These are phyloP conservation scores for Discoglossus pictus DNA, from an alignment of 2,797 vertebrate genomes.

Conservation along the genomic window DNA sequence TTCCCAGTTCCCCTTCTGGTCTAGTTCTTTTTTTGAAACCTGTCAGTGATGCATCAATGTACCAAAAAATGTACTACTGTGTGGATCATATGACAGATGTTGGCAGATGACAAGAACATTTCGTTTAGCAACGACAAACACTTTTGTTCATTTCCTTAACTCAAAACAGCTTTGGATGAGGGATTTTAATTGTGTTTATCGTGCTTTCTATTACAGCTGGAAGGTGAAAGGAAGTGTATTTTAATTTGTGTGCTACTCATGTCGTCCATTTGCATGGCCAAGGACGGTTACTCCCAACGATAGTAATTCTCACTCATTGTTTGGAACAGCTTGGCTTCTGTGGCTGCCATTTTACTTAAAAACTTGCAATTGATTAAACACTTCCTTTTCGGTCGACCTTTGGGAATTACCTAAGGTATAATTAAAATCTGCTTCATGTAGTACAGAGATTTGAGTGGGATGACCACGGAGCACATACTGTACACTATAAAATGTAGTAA, in stretches of 20 bases:
- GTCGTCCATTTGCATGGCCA: slow-evolving; percentile 20
- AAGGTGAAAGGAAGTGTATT: slow-evolving; percentile 45
- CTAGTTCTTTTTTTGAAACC: slow-evolving; percentile 50
- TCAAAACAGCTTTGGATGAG: slow-evolving; percentile 46
- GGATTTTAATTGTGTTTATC: slow-evolving; percentile 45
- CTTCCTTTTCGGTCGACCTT: too few species aligned
- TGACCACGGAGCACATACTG: too few species aligned
- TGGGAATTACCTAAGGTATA: too few species aligned
- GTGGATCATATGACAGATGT: slow-evolving; percentile 62
- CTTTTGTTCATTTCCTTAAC: slow-evolving; percentile 55
- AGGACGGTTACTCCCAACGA: slow-evolving; percentile 13
- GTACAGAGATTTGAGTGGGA: too few species aligned
- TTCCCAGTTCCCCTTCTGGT: slow-evolving; percentile 54
- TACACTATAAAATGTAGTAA: too few species aligned
- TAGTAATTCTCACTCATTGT: slow-evolving; percentile 13
- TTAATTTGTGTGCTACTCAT: slow-evolving; percentile 35
- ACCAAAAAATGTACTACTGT: slow-evolving; percentile 58
- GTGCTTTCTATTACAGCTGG: slow-evolving; percentile 39
- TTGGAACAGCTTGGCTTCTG: neutral
- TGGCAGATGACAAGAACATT: slow-evolving; percentile 60
- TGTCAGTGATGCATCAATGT: slow-evolving; percentile 61
- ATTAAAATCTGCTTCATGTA: too few species aligned
- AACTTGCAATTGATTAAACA: too few species aligned
- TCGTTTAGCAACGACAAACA: slow-evolving; percentile 54
- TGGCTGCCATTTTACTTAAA: too few species aligned